Conservation (phyloP, 2,797 vertebrate species). For the Microchirus variegatus region DNA sequence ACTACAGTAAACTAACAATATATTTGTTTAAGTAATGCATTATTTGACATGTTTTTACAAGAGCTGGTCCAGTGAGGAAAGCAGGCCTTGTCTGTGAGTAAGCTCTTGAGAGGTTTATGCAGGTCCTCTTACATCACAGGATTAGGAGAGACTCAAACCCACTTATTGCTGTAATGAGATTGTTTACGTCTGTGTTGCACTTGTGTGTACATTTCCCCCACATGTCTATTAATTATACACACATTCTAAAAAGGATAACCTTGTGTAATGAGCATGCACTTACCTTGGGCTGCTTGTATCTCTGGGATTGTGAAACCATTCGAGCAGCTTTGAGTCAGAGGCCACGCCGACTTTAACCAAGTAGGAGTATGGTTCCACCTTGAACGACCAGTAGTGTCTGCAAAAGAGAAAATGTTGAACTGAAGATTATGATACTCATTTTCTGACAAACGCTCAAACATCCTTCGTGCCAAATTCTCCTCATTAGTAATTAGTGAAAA, state of each 20-base stretch:
- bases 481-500: not conserved
- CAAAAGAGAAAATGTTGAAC: constrained; percentile 23
- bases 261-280: not conserved
- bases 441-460: not conserved
- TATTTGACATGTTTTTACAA: constrained; percentile 38
- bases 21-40: constrained; percentile 29
- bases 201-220: not conserved
- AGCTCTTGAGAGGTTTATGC: constrained; percentile 69
- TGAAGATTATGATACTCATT: not conserved
- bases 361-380: constrained; percentile 90
- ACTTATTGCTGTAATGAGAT: constrained; percentile 7
- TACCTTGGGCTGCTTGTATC: constrained; percentile 94
- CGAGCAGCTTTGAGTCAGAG: constrained; percentile 89
- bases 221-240: not conserved
- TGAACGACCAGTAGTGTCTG: constrained; percentile 95
- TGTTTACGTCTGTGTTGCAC: not conserved
- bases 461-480: not conserved
- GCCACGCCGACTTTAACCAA: constrained; percentile 96
- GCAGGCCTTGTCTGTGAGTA: constrained; percentile 57
- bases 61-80: constrained; percentile 40
- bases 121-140: constrained; percentile 67
- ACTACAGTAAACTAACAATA: constrained; percentile 17
- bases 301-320: constrained; percentile 93
- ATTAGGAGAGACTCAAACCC: constrained; percentile 57
- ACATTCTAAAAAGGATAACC: not conserved